Percentiles rank a stretch among this genome's conserved stretches.
These are phyloP conservation scores for Ptilorrhoa leucosticta DNA, from an alignment of 2,113 vertebrate species.

Conservation along the genomic window DNA sequence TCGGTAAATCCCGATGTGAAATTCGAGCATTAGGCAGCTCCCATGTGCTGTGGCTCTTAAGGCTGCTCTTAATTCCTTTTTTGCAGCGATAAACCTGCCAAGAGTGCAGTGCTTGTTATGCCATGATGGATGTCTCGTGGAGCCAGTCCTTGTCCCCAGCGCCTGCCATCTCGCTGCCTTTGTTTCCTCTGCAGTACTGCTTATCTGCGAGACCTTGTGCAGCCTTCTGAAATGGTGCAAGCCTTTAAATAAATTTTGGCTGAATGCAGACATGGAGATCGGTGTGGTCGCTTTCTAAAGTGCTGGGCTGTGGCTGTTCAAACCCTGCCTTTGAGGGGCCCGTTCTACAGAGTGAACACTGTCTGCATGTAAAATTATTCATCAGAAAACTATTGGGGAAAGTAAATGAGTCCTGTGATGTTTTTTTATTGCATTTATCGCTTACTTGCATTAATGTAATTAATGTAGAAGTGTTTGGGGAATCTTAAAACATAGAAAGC, in stretches of 20 bases:
- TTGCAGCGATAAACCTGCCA: background rate
- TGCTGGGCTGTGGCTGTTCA: background rate
- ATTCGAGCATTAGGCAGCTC: background rate
- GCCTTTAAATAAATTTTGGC: background rate
- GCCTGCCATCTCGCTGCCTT: background rate
- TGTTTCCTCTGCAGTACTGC: background rate
- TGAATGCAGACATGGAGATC: accelerated
- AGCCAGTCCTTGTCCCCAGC: background rate
- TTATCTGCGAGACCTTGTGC: background rate
- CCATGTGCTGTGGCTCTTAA: background rate
- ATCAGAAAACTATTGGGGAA: background rate
- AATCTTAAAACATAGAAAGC: background rate
- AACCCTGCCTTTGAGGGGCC: background rate
- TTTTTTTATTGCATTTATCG: background rate
- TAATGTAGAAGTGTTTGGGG: background rate
- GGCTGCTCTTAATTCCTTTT: background rate
- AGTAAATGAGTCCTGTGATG: background rate
- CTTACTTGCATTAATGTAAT: background rate
- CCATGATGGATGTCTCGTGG: background rate
- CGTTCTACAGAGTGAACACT: accelerated
- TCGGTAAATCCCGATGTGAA: background rate
- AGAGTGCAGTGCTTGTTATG: background rate
- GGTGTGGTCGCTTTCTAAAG: background rate
- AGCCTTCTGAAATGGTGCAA: background rate
- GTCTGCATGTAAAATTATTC: background rate